These are phyloP conservation scores for Hybognathus amarus DNA, from an alignment of 2,797 vertebrate species.

Conservation along the genomic window DNA sequence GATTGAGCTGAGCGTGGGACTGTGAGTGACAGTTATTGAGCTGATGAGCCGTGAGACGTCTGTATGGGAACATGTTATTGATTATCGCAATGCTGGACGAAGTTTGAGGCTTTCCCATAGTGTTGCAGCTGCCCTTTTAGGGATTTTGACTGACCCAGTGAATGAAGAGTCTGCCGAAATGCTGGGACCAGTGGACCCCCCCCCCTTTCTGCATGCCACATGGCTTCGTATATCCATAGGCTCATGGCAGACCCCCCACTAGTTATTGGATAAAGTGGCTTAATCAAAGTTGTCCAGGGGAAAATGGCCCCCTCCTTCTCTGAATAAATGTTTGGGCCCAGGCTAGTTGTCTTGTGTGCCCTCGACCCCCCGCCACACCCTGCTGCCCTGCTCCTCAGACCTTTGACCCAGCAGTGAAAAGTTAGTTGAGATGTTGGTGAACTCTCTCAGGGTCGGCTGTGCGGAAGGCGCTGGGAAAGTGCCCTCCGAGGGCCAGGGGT, in stretches of 20 bases:
- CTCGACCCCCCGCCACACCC: constrained; percentile 59
- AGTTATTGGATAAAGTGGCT: constrained; percentile 55
- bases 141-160: constrained; percentile 53
- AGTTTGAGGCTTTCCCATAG: constrained; percentile 78
- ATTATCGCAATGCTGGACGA: constrained; percentile 79
- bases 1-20: constrained; percentile 68
- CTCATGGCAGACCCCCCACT: constrained; percentile 62
- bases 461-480: constrained; percentile 79
- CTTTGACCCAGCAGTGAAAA: constrained; percentile 83
- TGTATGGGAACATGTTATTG: constrained; percentile 79
- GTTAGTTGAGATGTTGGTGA: constrained; percentile 77
- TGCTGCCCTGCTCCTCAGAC: constrained; percentile 64
- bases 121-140: constrained; percentile 73
- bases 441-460: constrained; percentile 74
- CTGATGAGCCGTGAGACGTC: constrained; percentile 73
- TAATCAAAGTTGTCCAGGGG: constrained; percentile 54
- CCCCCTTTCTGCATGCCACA: constrained; percentile 34
- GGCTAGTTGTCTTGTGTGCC: constrained; percentile 51
- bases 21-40: constrained; percentile 82
- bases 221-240: constrained; percentile 51
- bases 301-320: constrained; percentile 15
- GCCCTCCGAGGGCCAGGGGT: constrained; percentile 62
- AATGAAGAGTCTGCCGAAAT: constrained; percentile 28
- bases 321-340: constrained; percentile 64
- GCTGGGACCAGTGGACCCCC: constrained; percentile 25